phyloP scores from a whole-genome alignment of 1,140 invertebrate species.

The Leguminivora glycinivorella region DNA sequence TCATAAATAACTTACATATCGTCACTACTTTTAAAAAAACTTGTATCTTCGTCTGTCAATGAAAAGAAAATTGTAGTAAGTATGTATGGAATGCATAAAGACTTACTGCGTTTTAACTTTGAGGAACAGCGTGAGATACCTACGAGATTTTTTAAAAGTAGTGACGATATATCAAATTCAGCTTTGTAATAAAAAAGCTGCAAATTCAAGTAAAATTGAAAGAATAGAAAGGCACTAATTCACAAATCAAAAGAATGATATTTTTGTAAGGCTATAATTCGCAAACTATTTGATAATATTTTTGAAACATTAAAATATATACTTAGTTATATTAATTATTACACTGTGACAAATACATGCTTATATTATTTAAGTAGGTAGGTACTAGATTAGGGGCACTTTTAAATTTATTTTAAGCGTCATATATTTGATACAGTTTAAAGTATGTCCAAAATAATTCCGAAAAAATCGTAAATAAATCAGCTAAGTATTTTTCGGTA shows the following conservation, averaged over 20 bases:
- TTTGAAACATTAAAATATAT: background rate
- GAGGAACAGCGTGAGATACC: too few species aligned
- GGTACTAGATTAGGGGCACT: conserved; percentile 16
- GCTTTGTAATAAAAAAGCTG: background rate
- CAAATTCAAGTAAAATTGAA: background rate
- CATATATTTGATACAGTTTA: background rate
- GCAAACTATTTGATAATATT: background rate
- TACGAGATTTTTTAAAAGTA: too few species aligned
- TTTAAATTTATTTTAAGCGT: background rate
- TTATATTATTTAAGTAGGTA: conserved; percentile 27
- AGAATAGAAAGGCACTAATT: background rate
- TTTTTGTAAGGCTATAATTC: background rate
- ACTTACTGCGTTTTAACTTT: too few species aligned
- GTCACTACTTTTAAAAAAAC: too few species aligned
- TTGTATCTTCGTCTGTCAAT: too few species aligned
- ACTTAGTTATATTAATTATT: conserved; percentile 7
- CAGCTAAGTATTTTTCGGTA: background rate
- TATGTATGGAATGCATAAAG: too few species aligned
- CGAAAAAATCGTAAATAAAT: background rate
- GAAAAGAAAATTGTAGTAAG: too few species aligned
- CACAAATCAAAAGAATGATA: background rate
- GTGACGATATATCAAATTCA: conserved; percentile 19
- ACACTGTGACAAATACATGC: conserved; percentile 11
- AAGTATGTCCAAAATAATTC: background rate
- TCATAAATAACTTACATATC: background rate